Evolutionary conservation across 2,888 invertebrate genomes (phyloP).

Genomic region (Eurytoma adleriae): DNA sequence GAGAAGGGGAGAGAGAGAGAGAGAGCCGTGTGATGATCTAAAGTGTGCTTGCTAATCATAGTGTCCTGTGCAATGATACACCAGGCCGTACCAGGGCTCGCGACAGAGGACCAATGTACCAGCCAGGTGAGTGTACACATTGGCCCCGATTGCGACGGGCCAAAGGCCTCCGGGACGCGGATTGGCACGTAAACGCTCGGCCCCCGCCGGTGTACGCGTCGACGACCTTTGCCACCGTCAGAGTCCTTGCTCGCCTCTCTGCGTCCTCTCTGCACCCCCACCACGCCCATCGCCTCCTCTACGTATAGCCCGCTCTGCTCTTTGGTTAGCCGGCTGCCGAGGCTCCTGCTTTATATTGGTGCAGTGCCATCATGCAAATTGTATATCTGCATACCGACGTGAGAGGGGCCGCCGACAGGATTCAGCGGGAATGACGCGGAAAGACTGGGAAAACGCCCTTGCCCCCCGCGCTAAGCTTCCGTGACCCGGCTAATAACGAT

Average conservation of each 20-base stretch:
- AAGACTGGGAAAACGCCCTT: conserved; percentile 41
- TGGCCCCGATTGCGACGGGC: not conserved
- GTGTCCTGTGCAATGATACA: conserved; percentile 73
- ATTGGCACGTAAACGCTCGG: not conserved
- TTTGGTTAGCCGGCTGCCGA: not conserved
- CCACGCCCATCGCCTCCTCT: conserved; percentile 34
- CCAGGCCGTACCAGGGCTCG: conserved; percentile 64
- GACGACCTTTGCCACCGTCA: conserved; percentile 15
- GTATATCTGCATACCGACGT: conserved; percentile 29
- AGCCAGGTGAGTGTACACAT: conserved; percentile 66
- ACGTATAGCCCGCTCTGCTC: not conserved
- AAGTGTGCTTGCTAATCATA: conserved; percentile 48
- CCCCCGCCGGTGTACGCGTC: not conserved
- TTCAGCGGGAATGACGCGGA: not conserved
- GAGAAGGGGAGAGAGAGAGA: not conserved
- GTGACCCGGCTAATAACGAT: too few relatives aligned
- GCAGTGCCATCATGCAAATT: conserved; percentile 43
- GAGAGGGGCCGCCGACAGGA: not conserved
- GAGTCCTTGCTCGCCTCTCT: conserved; percentile 27
- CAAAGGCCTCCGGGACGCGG: not conserved
- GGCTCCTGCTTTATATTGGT: conserved; percentile 31
- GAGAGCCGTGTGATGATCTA: conserved; percentile 50
- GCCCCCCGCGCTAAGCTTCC: too few relatives aligned
- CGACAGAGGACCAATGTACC: conserved; percentile 74
- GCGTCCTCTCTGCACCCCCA: conserved; percentile 34